Conservation (phyloP, 2,113 vertebrate genomes). For the Pelecanus crispus region DNA sequence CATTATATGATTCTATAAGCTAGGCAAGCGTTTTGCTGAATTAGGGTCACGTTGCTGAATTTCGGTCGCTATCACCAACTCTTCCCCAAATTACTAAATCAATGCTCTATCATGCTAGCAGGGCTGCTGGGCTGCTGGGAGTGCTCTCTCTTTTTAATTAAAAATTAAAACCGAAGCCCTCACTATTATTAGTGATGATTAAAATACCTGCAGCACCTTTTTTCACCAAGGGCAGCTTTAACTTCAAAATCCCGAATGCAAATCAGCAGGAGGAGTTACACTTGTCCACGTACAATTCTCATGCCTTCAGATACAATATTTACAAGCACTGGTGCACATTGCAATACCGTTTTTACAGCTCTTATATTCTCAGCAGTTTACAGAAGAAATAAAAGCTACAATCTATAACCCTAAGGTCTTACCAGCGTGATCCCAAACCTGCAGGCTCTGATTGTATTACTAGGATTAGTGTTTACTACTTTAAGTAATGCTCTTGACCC, state of each 20-base stretch:
- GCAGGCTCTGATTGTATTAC: background rate
- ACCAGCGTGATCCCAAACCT: background rate
- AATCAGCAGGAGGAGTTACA: background rate
- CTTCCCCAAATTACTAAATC: background rate
- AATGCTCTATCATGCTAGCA: background rate
- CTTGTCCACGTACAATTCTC: background rate
- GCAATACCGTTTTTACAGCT: background rate
- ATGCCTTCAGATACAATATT: background rate
- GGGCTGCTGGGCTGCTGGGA: background rate
- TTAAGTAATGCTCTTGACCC: background rate
- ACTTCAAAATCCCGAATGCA: background rate
- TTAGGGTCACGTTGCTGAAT: background rate
- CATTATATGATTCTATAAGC: too few species aligned
- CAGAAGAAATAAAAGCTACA: background rate
- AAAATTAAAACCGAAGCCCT: background rate
- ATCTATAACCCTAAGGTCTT: background rate
- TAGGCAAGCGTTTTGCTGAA: background rate
- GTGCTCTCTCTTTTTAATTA: background rate
- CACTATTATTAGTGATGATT: background rate
- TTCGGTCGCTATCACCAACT: background rate
- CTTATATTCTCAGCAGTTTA: background rate
- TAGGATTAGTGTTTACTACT: background rate
- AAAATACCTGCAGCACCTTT: background rate
- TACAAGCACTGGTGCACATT: background rate
- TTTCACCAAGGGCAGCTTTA: background rate